Base-by-base conservation (phyloP, 2,888 invertebrate genomes). In the Drosophila formosana region DNA sequence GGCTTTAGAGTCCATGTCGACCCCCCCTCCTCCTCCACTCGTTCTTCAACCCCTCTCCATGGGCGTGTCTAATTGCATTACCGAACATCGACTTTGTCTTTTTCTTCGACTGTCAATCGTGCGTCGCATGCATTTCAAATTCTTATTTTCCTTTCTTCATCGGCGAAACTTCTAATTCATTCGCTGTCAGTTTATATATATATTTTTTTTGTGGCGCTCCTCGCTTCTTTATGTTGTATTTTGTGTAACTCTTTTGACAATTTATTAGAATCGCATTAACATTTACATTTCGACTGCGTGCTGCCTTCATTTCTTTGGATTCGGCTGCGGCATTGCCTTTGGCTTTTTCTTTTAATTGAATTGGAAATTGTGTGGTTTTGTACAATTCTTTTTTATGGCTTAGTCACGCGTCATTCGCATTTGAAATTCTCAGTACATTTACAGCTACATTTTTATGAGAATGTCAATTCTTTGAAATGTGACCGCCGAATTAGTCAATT, bases 241-340 rank as follows among this genome's bases (percentile, higher is more conserved):
- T 51, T 72, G 65, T 66, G 65, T 66, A 82, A 85, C 83, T 83
- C 78, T 86, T 79, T 82, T 80, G 80, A 84, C 77, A 77, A 78
- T 72, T 84, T 80, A 69, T 85, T 76, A 60, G 78, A 76, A 85
- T 76, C 72, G 47, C 85, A 87, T 84, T 74, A 66, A 63, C 47
- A 86, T 78, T 81, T 70, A 65, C 50, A 86, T 78, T 81, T 70
- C 53, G 68, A 60, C 68, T 70, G 79, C 63, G 79, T 77, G 57
- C 70, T 57, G 37, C 60, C 57, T 47, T 71, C 47, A 26, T 68
- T 58, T 53, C 52, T 25, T 56, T 39, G 9, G 7, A 23, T 37
- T 60, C 46, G 43, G 23, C 23, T 41, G 47, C 41, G 50, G 32
- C n/a, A 41, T 60, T 23, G 43, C 18, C 9, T 64, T 65, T 37